Conservation (phyloP, 1,140 invertebrate species). For the Goniozus legneri region DNA sequence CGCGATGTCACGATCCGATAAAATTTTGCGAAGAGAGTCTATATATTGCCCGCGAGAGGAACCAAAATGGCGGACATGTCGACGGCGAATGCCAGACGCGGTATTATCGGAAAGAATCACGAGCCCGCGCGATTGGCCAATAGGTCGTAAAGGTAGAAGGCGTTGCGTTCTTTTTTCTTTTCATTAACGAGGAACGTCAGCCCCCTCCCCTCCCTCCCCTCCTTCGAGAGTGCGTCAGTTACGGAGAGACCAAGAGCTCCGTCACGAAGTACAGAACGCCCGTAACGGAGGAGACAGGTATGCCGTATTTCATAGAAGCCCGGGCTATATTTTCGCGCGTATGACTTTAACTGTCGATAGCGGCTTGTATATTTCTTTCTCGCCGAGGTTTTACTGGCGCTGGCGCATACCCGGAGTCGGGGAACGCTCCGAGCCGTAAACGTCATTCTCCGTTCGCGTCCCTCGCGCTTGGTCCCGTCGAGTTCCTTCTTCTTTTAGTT, state of each 20-base stretch:
- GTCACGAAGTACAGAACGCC: no score
- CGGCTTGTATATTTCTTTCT: conserved; percentile 45
- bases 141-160: conserved; percentile 14
- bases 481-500: neutral
- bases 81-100: no score
- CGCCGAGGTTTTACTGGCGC: conserved; percentile 45
- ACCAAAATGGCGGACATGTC: no score
- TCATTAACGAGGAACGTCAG: conserved; percentile 32
- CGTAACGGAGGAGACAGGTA: conserved; percentile 18
- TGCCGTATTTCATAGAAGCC: conserved; percentile 43
- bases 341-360: conserved; percentile 50
- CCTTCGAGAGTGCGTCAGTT: conserved; percentile 14
- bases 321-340: conserved; percentile 43
- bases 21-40: no score
- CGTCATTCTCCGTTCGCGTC: conserved; percentile 36
- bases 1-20: no score
- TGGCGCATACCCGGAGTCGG: no score
- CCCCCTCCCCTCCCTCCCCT: conserved; percentile 6
- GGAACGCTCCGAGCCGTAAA: conserved; percentile 36
- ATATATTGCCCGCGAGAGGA: conserved; percentile 12
- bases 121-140: no score
- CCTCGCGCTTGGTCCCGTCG: no score
- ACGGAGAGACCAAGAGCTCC: no score
- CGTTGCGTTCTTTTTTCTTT: conserved; percentile 19
- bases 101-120: no score